Evolutionary conservation across 2,888 invertebrate species (phyloP).

Genomic region (Drosophila falleni): DNA sequence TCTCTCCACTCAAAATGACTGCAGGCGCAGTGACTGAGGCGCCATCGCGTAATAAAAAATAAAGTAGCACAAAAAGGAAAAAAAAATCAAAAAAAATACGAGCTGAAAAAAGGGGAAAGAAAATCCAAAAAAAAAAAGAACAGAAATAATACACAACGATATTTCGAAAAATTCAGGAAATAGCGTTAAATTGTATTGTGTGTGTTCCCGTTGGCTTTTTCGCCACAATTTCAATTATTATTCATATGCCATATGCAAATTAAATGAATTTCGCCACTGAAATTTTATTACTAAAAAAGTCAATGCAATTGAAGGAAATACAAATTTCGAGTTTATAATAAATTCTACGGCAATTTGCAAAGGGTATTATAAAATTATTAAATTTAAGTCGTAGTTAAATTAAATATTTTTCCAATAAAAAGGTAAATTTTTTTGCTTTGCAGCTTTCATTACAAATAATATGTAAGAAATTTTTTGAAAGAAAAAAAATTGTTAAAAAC

Average conservation of each 20-base stretch:
- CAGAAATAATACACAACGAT: constrained; percentile 14
- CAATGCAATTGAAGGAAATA: constrained; percentile 10
- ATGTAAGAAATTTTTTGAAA: too few relatives aligned
- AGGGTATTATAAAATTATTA: constrained; percentile 3
- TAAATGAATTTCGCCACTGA: constrained; percentile 5
- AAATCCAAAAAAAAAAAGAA: constrained; percentile 11
- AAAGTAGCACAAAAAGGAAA: constrained; percentile 38
- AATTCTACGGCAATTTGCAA: constrained; percentile 4
- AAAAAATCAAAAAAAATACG: background rate
- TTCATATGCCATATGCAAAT: constrained; percentile 30
- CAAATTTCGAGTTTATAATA: constrained; percentile 5
- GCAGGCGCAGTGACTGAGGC: constrained; percentile 73
- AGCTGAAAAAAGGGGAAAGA: constrained; percentile 1
- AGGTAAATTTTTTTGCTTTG: background rate
- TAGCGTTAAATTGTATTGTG: constrained; percentile 43
- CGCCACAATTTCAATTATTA: constrained; percentile 52
- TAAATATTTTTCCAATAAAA: background rate
- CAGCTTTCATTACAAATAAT: background rate
- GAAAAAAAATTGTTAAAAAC: background rate
- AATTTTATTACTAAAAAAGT: constrained; percentile 17
- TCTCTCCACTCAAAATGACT: constrained; percentile 57
- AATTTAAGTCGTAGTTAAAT: background rate
- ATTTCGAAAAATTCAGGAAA: constrained; percentile 32
- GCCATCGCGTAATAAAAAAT: constrained; percentile 68
- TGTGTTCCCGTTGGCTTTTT: constrained; percentile 41